Base-by-base conservation (phyloP, 2,888 invertebrate genomes). In the Callosobruchus maculatus region DNA sequence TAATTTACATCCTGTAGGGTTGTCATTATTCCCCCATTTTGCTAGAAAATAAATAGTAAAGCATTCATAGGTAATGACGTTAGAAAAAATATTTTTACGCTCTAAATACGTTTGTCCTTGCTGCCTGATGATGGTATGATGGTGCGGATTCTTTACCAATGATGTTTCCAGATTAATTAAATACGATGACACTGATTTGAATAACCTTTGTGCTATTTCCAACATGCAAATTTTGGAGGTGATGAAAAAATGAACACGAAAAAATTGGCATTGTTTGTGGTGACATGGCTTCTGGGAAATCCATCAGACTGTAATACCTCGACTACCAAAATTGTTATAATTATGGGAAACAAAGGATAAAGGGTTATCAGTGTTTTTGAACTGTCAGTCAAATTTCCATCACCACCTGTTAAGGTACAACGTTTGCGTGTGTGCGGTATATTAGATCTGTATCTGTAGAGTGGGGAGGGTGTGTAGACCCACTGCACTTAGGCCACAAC, bases 101-200 rank as follows among this genome's bases (percentile, higher is more conserved):
- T 81, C 81, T 82, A 77, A 80, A 81, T 70, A 72, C 26, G 70
- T 75, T 74, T 74, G 82, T 79, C 82, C 82, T 82, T 82, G 81
- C 75, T 76, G 49, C 49, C 76, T 75, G 76, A 75, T 76, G 74
- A 75, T 76, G 74, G 76, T 74, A 75, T 76, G 78, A 74, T 73
- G 74, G 72, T 73, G 74, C 72, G 71, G 74, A 73, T 73, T 76
- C 73, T 75, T 70, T 31, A 31, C 73, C 49, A 49, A 13, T 49
- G 49, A 70, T 79, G 79, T 76, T 78, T 77, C 76, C 78, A 79
- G 78, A 79, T 79, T 79, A 80, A 80, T 80, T 80, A 68, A 70
- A 75, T 77, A 70, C 73, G 76, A 77, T 81, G 80, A 79, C 80
- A 79, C 78, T 77, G 78, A 78, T 76, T 76, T 72, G 68, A 72